These are phyloP conservation scores for Drosophila limbata DNA, from an alignment of 2,888 invertebrate genomes.

Conservation along the genomic window DNA sequence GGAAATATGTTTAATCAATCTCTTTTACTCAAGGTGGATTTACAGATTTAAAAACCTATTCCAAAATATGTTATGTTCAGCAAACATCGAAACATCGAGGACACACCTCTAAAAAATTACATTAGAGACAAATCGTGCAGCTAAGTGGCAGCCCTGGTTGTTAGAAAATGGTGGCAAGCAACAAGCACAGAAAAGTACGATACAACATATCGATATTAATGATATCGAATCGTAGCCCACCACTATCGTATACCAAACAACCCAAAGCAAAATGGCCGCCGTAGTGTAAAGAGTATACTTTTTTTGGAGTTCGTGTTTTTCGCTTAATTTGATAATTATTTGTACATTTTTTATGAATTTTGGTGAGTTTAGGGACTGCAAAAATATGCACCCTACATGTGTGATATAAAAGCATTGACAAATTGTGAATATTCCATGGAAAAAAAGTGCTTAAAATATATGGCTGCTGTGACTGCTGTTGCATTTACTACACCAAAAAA, in stretches of 20 bases:
- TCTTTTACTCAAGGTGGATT: too few relatives aligned
- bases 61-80: too few relatives aligned
- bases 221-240: conserved; percentile 29
- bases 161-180: too few relatives aligned
- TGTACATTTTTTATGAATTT: conserved; percentile 73
- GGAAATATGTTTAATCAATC: too few relatives aligned
- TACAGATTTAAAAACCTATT: too few relatives aligned
- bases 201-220: background rate
- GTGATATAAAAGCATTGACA: conserved; percentile 1
- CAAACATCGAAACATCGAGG: too few relatives aligned
- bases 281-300: conserved; percentile 63
- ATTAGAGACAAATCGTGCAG: too few relatives aligned
- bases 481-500: conserved; percentile 59
- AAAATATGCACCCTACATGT: background rate
- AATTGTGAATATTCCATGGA: conserved; percentile 20
- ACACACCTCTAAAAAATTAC: too few relatives aligned
- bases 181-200: too few relatives aligned
- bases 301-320: conserved; percentile 78
- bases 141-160: too few relatives aligned
- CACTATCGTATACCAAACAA: conserved; percentile 60
- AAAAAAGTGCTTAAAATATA: conserved; percentile 40
- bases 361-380: conserved; percentile 65
- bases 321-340: conserved; percentile 74
- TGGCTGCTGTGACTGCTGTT: conserved; percentile 37
- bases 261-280: conserved; percentile 72